phyloP scores from a whole-genome alignment of 2,113 vertebrate genomes.

The Callipepla californica region DNA sequence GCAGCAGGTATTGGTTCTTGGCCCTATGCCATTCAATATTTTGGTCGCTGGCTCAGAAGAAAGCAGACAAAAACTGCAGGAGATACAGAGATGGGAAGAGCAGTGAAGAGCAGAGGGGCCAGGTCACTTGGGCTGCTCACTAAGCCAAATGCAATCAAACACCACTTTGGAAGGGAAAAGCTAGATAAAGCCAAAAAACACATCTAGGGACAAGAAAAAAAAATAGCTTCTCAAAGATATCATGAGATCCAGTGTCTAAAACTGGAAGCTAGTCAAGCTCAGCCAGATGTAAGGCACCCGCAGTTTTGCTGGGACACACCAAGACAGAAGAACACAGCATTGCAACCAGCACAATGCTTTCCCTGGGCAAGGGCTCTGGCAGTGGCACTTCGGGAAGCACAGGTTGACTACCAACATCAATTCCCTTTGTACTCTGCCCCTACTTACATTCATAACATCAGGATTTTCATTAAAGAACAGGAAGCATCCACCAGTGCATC shows the following conservation, averaged over 20 bases:
- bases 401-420: neutral
- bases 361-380: neutral
- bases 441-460: neutral
- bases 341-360: accelerated
- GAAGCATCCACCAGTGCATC: slow-evolving; percentile 13
- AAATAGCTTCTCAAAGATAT: slow-evolving; percentile 30
- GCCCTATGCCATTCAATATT: neutral
- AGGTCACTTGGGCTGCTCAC: slow-evolving; percentile 23
- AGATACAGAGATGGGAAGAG: slow-evolving; percentile 11
- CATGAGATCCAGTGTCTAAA: neutral
- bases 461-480: slow-evolving; percentile 39
- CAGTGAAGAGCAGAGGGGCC: slow-evolving; percentile 17
- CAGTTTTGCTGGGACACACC: neutral
- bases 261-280: neutral
- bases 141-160: slow-evolving; percentile 31
- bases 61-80: neutral
- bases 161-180: neutral
- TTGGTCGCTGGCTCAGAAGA: neutral
- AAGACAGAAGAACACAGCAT: neutral
- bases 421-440: neutral
- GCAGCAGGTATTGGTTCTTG: neutral
- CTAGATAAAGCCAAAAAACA: neutral
- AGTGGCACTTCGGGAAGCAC: neutral
- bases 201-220: neutral
- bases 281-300: neutral